Evolutionary conservation across 2,888 invertebrate genomes (phyloP), one percentile per base, ranked within the genome.

Genomic region (Terebella lapidaria): DNA sequence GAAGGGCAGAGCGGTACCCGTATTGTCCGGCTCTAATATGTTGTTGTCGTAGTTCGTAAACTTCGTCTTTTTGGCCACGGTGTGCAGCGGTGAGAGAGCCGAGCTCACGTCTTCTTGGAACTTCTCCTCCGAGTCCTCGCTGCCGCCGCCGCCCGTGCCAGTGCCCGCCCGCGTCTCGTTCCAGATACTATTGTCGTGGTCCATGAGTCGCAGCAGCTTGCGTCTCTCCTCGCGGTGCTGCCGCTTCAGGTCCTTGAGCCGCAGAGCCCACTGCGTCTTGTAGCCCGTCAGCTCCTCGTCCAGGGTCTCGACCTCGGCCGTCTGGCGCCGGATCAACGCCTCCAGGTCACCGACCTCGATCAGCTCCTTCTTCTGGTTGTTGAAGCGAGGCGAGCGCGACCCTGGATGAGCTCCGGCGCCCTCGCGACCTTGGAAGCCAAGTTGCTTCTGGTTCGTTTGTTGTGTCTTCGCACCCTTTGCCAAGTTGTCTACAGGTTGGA

Each of bases 121-220:
- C n/a, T n/a, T n/a, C n/a, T n/a, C n/a, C n/a, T n/a, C n/a, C n/a
- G n/a, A n/a, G n/a, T n/a, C n/a, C n/a, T n/a, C n/a, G n/a, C n/a
- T n/a, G n/a, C n/a, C n/a, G 18, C 5, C 49, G 24, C 22, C 49
- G n/a, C 5, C 49, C n/a, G 5, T 22, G 24, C 22, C 24, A 5
- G 49, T n/a, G 18, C 49, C 5, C 15, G 49, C 18, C 22, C 22
- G 10, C 5, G 49, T 49, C 18, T 49, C 49, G 49, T 49, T 49
- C 49, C 49, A 24, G 15, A 49, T 49, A 24, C 22, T 49, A 24
- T 49, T 24, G 5, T 49, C 49, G 22, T 49, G 49, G 24, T 49
- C 22, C 53, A 53, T 53, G 24, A 56, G 5, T 3, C 47, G 24
- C 25, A 47, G n/a, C 56, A 56, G 27, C 47, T 56, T 24, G 5